Base-by-base conservation (phyloP, 2,888 invertebrate species). In the Tyria jacobaeae region DNA sequence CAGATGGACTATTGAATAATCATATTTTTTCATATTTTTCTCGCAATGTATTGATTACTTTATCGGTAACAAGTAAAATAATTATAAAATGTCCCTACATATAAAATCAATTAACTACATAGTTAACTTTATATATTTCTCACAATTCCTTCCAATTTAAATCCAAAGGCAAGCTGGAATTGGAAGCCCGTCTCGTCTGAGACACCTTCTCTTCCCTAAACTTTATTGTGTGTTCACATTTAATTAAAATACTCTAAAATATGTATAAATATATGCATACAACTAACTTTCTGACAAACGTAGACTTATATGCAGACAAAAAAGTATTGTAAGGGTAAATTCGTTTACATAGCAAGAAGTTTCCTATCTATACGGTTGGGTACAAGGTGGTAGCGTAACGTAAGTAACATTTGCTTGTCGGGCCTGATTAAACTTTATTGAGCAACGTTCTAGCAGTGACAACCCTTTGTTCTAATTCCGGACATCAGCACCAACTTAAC, bases 381-480 rank as follows among this genome's bases (percentile, higher is more conserved):
- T 6, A 31, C 21, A 31, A 14, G 3, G 34, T 63, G 56, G 39
- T 50, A 56, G 62, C 62, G 73, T 71, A 77, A 74, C 70, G 75
- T 79, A 77, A 81, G 73, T 81, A 72, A 84, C 78, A 76, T 77
- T 85, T 79, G 78, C 79, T 80, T 82, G 85, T 86, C 84, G 75
- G 62, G 75, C 72, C 80, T 88, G 88, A 88, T 88, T 87, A 88
- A 88, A 87, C 83, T 89, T 88, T 88, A 89, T 88, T 87, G 88
- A 86, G 84, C 85, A 80, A 74, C 83, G 82, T 83, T 79, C 81
- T 79, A 81, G 80, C 81, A 81, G 84, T 85, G 86, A 88, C 87
- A 88, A 86, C 86, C 86, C 89, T 88, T 89, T 89, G 89, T 89
- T 88, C 86, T 88, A 88, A 88, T 88, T 87, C 80, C 75, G 80